Evolutionary conservation across 2,888 invertebrate genomes (phyloP).

Genomic region (Norana najaformis): DNA sequence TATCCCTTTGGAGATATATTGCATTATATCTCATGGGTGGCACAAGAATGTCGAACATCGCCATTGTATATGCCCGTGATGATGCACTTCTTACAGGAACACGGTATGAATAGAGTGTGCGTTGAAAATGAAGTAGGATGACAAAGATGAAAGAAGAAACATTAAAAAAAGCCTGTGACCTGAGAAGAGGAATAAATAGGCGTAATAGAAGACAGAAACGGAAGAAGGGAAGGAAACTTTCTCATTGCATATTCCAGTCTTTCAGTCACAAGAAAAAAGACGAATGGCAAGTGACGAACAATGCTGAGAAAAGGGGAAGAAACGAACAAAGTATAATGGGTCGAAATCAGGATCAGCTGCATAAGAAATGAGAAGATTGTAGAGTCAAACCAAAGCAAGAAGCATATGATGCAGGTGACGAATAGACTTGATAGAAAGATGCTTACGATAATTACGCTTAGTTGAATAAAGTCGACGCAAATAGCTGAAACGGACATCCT

Average conservation of each 20-base stretch:
- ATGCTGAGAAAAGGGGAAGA: too few relatives aligned
- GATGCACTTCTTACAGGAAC: not conserved
- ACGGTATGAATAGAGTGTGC: not conserved
- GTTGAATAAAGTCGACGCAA: not conserved
- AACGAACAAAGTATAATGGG: too few relatives aligned
- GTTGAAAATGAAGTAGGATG: not conserved
- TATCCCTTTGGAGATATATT: not conserved
- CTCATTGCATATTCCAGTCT: too few relatives aligned
- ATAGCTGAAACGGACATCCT: too few relatives aligned
- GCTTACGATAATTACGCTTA: not conserved
- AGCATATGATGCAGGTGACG: not conserved
- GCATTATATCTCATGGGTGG: not conserved
- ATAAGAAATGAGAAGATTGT: not conserved
- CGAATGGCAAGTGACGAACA: too few relatives aligned
- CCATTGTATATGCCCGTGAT: not conserved
- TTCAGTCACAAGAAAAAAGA: too few relatives aligned
- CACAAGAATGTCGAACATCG: too few relatives aligned
- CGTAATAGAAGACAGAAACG: not conserved
- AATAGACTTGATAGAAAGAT: not conserved
- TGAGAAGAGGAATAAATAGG: not conserved
- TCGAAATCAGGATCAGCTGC: too few relatives aligned
- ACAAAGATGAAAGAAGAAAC: too few relatives aligned
- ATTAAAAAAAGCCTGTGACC: too few relatives aligned
- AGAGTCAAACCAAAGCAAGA: not conserved
- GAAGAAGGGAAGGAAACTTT: too few relatives aligned